A percentile compares a stretch with the other conserved stretches of the same genome.
Conservation (phyloP, 2,797 vertebrate genomes). For the Prunella strophiata region DNA sequence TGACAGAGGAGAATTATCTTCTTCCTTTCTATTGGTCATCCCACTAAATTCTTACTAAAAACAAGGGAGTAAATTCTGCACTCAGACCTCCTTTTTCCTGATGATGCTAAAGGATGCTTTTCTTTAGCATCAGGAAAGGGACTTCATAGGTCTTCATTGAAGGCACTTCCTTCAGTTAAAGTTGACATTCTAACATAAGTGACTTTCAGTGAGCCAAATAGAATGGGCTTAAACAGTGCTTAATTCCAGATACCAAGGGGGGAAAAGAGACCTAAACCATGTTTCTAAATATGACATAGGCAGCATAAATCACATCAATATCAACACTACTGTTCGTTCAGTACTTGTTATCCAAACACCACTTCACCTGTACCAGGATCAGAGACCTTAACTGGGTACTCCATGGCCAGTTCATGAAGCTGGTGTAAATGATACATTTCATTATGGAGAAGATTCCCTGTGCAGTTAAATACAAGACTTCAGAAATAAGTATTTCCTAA, state of each 20-base stretch:
- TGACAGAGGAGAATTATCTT: neutral
- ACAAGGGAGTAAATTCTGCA: neutral
- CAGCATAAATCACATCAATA: neutral
- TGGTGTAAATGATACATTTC: neutral
- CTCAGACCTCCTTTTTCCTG: neutral
- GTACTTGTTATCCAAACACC: neutral
- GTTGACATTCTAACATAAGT: neutral
- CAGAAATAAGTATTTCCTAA: neutral
- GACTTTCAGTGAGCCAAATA: neutral
- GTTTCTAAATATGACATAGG: neutral
- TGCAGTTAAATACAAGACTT: neutral
- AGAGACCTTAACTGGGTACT: neutral
- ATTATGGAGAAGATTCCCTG: neutral
- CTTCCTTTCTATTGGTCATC: neutral
- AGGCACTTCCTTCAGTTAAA: neutral
- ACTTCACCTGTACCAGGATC: neutral
- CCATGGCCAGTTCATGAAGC: accelerated
- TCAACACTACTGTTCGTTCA: neutral
- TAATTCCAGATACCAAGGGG: neutral
- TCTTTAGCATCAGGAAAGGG: neutral
- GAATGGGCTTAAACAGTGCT: neutral
- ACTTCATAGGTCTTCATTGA: neutral
- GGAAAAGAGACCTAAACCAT: neutral
- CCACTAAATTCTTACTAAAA: neutral
- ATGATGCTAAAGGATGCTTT: neutral